Evolutionary conservation across 92 coral and sea anemone species (phyloP), one percentile per base, ranked within the genome.

Genomic region (Porites rus): DNA sequence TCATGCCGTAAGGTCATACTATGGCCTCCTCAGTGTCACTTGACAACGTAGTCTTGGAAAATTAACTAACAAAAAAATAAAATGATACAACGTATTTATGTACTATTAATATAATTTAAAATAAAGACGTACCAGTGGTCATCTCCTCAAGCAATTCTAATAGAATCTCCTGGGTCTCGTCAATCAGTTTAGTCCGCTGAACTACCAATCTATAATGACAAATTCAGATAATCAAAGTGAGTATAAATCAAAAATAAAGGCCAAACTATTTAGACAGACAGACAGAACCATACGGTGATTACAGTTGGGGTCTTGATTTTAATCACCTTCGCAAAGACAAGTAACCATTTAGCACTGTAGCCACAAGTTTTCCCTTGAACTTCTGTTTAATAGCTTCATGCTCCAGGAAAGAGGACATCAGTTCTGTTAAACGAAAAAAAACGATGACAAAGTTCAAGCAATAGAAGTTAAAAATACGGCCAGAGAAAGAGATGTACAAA

Each of bases 261-360:
- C 7, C 7, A 10, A 54, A 54, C 0, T 54, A 54, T 54, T 10
- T 0, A 54, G 16, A 8, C 61, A 56, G 17, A 56, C 61, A 2
- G 61, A 56, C 4, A 56, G 16, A 38, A 38, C 7, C 46, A 0
- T 38, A 56, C 16, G 17, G 16, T 56, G 0, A 56, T 56, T 38
- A 38, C 46, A 38, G 46, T 38, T 4, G 46, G 46, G 46, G 66
- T 62, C 53, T 38, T 28, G 71, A 56, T 1, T 56, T 56, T 56
- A 56, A 56, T 10, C 85, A 97, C 99, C 99, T 89, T 83, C 99
- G 86, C 74, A 97, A 93, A 21, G 99, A 97, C 50, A 97, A 88
- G 79, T 97, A 97, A n/a, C 99, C 99, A 87, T 97, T 97, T 74
- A 97, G 89, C 18, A 97, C 99, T 8, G 98, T 96, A 20, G 98